A percentile compares a stretch with the other conserved stretches of the same genome.
These are phyloP conservation scores for Tetramorium simillimum DNA, from an alignment of 1,140 invertebrate species.

Conservation along the genomic window DNA sequence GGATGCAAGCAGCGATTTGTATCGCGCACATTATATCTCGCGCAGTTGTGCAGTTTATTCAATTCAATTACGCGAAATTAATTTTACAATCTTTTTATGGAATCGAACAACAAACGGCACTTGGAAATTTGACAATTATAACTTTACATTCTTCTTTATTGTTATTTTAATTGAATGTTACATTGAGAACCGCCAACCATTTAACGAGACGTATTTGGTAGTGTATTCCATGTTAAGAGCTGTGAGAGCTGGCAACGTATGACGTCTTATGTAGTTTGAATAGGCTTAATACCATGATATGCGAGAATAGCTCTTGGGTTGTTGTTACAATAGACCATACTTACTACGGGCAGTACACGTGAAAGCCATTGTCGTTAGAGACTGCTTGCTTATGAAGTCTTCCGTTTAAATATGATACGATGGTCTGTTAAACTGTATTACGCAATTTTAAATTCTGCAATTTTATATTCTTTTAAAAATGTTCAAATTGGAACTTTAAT, in stretches of 20 bases:
- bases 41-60: neutral
- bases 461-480: neutral
- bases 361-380: constrained; percentile 40
- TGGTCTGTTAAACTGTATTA: neutral
- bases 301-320: constrained; percentile 34
- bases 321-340: constrained; percentile 44
- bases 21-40: neutral
- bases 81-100: neutral
- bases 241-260: constrained; percentile 6
- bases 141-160: neutral
- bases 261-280: constrained; percentile 25
- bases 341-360: constrained; percentile 23
- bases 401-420: neutral
- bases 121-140: neutral
- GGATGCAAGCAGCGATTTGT: neutral
- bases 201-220: constrained; percentile 3
- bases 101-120: neutral
- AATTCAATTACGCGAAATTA: neutral
- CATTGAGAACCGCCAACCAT: neutral
- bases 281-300: constrained; percentile 44
- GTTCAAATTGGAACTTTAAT: neutral
- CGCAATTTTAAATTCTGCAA: neutral
- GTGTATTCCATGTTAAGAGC: constrained; percentile 25
- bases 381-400: constrained; percentile 27
- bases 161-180: neutral